Evolutionary conservation across 2,113 vertebrate species (phyloP).

Genomic region (Paraplagusia blochii): DNA sequence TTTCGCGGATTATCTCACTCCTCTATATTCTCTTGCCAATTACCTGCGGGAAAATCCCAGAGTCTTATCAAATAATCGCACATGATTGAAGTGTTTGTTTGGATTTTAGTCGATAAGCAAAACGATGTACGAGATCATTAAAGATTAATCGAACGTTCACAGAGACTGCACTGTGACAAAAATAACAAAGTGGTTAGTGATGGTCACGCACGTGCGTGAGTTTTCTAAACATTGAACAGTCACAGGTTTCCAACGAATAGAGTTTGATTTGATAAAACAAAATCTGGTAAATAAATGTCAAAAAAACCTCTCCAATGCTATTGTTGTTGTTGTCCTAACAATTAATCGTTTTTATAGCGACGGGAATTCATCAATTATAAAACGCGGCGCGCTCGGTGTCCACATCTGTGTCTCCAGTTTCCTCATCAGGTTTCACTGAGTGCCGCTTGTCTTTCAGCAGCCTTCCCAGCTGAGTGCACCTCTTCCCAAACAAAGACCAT

Average conservation of each 20-base stretch:
- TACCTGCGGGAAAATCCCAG: background rate
- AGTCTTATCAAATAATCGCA: background rate
- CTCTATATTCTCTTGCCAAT: conserved; percentile 13
- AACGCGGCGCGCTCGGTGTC: conserved; percentile 42
- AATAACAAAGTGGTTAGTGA: too few species aligned
- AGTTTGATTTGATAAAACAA: too few species aligned
- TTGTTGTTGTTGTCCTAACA: background rate
- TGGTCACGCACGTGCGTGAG: too few species aligned
- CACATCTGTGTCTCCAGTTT: conserved; percentile 62
- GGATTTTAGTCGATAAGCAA: too few species aligned
- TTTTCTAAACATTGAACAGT: too few species aligned
- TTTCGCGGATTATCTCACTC: background rate
- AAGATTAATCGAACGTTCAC: too few species aligned
- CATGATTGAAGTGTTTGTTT: too few species aligned
- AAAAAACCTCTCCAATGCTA: too few species aligned
- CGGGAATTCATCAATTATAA: conserved; percentile 60
- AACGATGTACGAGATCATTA: too few species aligned
- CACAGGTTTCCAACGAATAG: too few species aligned
- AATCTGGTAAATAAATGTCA: too few species aligned
- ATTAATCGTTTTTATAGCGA: background rate
- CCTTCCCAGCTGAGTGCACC: conserved; percentile 1
- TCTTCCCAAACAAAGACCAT: conserved; percentile 45
- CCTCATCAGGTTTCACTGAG: conserved; percentile 58
- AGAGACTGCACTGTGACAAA: too few species aligned
- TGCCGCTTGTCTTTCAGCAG: conserved; percentile 19